Conservation (phyloP, 1,140 invertebrate species). For the Cyrtorhinus lividipennis region DNA sequence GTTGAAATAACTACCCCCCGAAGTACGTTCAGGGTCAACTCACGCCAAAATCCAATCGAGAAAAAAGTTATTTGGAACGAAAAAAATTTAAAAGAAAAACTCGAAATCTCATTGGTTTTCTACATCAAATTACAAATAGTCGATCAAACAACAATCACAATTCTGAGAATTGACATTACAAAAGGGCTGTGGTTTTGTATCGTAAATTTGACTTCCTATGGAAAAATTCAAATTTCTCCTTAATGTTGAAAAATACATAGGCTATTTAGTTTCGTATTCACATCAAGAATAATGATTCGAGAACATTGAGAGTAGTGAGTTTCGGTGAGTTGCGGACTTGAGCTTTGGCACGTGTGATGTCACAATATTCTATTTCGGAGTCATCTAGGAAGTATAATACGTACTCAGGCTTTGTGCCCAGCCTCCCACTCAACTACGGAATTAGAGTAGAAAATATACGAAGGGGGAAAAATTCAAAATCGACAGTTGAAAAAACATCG, state of each 20-base stretch:
- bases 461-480: too few relatives aligned
- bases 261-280: not conserved
- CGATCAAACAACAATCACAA: slow-evolving; percentile 1
- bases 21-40: not conserved
- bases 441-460: too few relatives aligned
- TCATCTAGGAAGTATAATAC: too few relatives aligned
- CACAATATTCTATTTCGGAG: too few relatives aligned
- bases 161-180: slow-evolving; percentile 7
- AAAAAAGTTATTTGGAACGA: not conserved
- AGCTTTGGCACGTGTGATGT: too few relatives aligned
- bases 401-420: too few relatives aligned
- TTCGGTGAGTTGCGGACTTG: too few relatives aligned
- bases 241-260: not conserved
- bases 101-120: not conserved
- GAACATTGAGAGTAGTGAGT: too few relatives aligned
- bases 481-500: too few relatives aligned
- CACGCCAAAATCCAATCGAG: not conserved
- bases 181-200: not conserved
- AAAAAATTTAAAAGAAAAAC: not conserved
- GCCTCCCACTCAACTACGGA: too few relatives aligned
- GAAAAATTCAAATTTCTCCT: not conserved
- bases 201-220: not conserved
- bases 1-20: not conserved
- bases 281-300: not conserved
- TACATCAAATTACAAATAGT: not conserved